These are phyloP conservation scores for Muscina levida DNA, from an alignment of 2,888 invertebrate species.

Conservation along the genomic window DNA sequence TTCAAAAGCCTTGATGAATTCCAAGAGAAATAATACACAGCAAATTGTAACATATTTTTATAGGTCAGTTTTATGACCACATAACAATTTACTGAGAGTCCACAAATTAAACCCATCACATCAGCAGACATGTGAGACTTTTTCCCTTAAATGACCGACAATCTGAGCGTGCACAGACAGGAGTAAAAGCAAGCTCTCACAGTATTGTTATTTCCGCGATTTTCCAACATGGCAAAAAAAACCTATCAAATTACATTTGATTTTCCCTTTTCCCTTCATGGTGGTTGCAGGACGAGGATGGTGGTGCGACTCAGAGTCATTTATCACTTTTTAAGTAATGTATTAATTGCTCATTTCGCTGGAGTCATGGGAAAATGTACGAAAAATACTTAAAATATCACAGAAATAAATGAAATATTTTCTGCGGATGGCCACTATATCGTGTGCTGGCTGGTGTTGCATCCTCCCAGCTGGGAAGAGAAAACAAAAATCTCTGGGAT, in stretches of 20 bases:
- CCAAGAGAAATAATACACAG: too few relatives aligned
- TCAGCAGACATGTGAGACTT: not conserved
- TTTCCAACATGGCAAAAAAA: not conserved
- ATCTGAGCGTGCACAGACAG: not conserved
- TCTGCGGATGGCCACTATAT: not conserved
- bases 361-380: not conserved
- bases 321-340: constrained; percentile 20
- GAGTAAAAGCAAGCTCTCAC: not conserved
- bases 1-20: constrained; percentile 3
- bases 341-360: constrained; percentile 20
- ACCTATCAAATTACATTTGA: not conserved
- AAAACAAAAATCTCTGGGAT: too few relatives aligned
- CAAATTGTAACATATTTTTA: not conserved
- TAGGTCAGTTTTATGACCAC: constrained; percentile 11
- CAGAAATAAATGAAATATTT: constrained; percentile 25
- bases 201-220: not conserved
- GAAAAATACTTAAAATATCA: constrained; percentile 12
- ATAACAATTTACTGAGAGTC: not conserved
- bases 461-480: constrained; percentile 3
- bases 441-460: not conserved
- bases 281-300: not conserved
- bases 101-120: not conserved
- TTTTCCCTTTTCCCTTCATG: not conserved
- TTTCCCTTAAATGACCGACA: not conserved
- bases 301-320: constrained; percentile 9